Conservation (phyloP, 2,113 vertebrate species). For the Plectropomus leopardus region DNA sequence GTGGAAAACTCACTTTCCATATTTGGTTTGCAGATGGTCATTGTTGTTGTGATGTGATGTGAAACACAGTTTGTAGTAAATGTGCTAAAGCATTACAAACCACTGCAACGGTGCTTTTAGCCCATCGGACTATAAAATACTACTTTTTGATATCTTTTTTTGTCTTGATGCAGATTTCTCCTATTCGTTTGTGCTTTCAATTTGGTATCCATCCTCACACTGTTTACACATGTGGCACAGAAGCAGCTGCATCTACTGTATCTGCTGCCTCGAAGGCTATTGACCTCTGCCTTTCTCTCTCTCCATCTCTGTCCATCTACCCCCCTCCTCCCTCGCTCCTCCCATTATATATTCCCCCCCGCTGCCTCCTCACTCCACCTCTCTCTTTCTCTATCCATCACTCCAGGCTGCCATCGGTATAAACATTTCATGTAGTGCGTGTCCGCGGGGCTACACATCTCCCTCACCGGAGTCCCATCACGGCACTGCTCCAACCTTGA, state of each 20-base stretch:
- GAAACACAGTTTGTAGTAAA: not conserved
- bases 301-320: slow-evolving; percentile 26
- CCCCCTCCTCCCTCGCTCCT: not conserved
- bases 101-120: not conserved
- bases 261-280: slow-evolving; percentile 40
- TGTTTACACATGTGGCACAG: not conserved
- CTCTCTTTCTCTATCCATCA: slow-evolving; percentile 25
- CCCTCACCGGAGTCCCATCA: not conserved
- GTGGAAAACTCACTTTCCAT: too few relatives aligned
- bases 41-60: not conserved
- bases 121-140: not conserved
- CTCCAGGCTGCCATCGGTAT: slow-evolving; percentile 17
- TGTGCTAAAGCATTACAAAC: not conserved
- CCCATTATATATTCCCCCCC: not conserved
- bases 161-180: not conserved
- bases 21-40: not conserved
- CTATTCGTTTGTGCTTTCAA: not conserved
- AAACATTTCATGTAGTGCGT: slow-evolving; percentile 43
- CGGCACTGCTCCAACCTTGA: slow-evolving; percentile 26
- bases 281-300: slow-evolving; percentile 39
- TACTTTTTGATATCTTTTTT: not conserved
- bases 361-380: not conserved
- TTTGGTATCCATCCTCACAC: not conserved
- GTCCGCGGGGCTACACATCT: slow-evolving; percentile 40
- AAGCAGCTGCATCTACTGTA: not conserved